Evolutionary conservation across 2,888 invertebrate species (phyloP).

Genomic region (Esperia sulphurella): DNA sequence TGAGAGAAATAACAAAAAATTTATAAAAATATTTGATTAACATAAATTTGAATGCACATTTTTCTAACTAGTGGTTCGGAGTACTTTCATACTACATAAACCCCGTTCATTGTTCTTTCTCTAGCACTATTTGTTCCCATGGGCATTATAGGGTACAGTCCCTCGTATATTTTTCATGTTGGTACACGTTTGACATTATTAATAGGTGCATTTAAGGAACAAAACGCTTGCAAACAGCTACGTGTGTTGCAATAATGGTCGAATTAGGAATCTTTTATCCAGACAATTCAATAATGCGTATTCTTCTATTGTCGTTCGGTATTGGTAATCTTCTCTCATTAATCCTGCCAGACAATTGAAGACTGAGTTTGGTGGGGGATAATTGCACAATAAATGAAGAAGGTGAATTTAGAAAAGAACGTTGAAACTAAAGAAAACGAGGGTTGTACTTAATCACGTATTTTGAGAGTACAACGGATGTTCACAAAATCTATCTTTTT

Average conservation of each 20-base stretch:
- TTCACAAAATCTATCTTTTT: too few species aligned
- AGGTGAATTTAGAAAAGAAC: background rate
- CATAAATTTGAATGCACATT: too few species aligned
- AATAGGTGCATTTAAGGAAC: conserved; percentile 14
- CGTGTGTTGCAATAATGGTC: conserved; percentile 16
- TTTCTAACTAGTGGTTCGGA: too few species aligned
- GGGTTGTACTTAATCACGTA: too few species aligned
- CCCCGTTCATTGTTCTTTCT: too few species aligned
- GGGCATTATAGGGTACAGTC: too few species aligned
- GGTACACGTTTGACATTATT: conserved; percentile 6
- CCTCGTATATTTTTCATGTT: too few species aligned
- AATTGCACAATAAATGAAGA: background rate
- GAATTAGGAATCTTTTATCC: conserved; percentile 21
- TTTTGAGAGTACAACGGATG: too few species aligned
- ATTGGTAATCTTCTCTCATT: conserved; percentile 22
- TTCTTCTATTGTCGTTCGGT: conserved; percentile 15
- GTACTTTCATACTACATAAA: too few species aligned
- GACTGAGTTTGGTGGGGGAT: background rate
- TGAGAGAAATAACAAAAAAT: too few species aligned
- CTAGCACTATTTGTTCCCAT: too few species aligned
- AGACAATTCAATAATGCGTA: conserved; percentile 18
- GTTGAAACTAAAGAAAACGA: background rate
- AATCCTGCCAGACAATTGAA: conserved; percentile 18
- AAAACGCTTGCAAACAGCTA: conserved; percentile 12
- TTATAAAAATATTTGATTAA: too few species aligned